Conservation (phyloP, 2,888 invertebrate species). For the Dynastes hyllus region DNA sequence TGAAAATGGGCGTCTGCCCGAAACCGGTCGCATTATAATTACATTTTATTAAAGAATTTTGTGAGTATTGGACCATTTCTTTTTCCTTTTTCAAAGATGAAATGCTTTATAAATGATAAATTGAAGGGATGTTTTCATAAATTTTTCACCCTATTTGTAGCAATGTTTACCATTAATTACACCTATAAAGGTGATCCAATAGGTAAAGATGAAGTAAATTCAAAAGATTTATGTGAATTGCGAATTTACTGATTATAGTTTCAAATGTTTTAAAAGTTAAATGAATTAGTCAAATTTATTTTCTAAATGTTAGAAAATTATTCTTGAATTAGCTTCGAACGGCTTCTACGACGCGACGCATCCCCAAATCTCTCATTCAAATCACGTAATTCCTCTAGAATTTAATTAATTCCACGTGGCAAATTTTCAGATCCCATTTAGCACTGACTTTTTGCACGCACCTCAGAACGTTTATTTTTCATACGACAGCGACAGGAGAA, state of each 20-base stretch:
- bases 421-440: slow-evolving; percentile 33
- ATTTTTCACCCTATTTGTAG: no score
- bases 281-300: background rate
- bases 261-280: background rate
- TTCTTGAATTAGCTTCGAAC: background rate
- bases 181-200: no score
- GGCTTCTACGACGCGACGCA: background rate
- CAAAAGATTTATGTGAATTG: no score
- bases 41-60: no score
- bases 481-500: slow-evolving; percentile 9
- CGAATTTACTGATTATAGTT: background rate
- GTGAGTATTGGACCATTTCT: no score
- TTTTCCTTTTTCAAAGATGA: no score
- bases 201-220: no score
- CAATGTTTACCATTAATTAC: no score
- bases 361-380: slow-evolving; percentile 27
- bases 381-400: slow-evolving; percentile 36
- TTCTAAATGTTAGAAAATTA: background rate
- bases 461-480: slow-evolving; percentile 40
- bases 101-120: no score
- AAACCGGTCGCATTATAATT: no score
- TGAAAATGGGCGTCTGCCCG: no score
- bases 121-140: no score
- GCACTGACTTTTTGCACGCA: slow-evolving; percentile 41
- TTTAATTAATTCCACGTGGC: slow-evolving; percentile 39